Evolutionary conservation across 2,888 invertebrate species (phyloP), one percentile per base, ranked within the genome.

Genomic region (Ditula angustiorana): DNA sequence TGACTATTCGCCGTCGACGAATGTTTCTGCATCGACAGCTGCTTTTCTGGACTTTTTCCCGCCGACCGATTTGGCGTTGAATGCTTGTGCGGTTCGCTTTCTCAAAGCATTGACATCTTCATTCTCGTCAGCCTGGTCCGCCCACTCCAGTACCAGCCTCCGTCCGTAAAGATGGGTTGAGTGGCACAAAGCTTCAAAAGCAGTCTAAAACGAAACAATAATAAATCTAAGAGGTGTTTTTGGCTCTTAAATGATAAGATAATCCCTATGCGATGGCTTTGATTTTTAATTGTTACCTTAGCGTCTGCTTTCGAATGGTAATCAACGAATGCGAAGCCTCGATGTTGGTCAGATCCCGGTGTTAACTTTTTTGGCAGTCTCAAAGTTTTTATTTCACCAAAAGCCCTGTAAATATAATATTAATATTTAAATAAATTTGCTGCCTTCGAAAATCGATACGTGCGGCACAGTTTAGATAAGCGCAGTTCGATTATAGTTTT

Each of bases 121-220:
- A 57, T 93, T 94, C 21, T 92, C 91, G 64, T 93, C 92, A 33
- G 95, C 95, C 53, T 95, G 94, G 62, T 96, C 94, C 0, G 98
- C 98, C 99, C 99, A 99, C 92, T 99, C 99, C 66, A 99, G 90
- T 0, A 98, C 99, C 75, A 99, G 92, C 61, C 99, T 94, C 71
- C 99, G 94, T 0, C 99, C 99, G 86, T 98, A 99, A 88, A 99
- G 96, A 94, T 99, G 99, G 60, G 99, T 99, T 77, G 99, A 99
- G 83, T 97, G 97, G 74, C 97, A 96, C n/a, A 99, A 85, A 0
- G 98, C 96, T 69, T 98, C 96, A 87, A 99, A 98, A 0, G 99
- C 99, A 82, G 95, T 95, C 96, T 97, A 85, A 37, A 94, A 92
- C 74, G 64, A 70, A 70, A 66, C 16, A n/a, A n/a, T n/a, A n/a